A percentile compares a stretch with the other conserved stretches of the same genome.
These are phyloP conservation scores for Schizotus pectinicornis DNA, from an alignment of 2,888 invertebrate species.

Conservation along the genomic window DNA sequence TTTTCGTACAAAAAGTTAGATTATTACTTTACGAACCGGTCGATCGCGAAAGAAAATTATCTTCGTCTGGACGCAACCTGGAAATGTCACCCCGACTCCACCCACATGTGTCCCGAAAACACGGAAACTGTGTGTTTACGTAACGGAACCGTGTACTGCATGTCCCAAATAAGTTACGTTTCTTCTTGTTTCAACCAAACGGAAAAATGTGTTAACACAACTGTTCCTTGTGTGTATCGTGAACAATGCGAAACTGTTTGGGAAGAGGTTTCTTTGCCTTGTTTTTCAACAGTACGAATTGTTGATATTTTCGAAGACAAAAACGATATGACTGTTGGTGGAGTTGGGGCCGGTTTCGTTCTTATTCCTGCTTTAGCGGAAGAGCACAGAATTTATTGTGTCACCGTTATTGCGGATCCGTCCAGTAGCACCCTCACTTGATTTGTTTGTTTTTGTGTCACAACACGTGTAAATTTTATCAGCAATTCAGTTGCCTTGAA, in stretches of 20 bases:
- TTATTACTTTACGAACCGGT: conserved; percentile 25
- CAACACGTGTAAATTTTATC: too few relatives aligned
- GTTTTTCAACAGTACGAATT: conserved; percentile 22
- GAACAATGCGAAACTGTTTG: conserved; percentile 8
- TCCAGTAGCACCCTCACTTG: not conserved
- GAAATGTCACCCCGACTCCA: conserved; percentile 24
- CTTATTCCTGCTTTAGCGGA: conserved; percentile 16
- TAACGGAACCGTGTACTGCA: conserved; percentile 32
- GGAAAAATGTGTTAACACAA: conserved; percentile 21
- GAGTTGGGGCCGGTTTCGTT: conserved; percentile 30
- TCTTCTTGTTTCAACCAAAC: conserved; percentile 17
- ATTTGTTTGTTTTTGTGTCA: too few relatives aligned
- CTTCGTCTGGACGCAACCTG: conserved; percentile 1
- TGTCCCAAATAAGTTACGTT: conserved; percentile 18
- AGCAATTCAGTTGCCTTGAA: too few relatives aligned
- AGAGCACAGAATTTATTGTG: conserved; percentile 25
- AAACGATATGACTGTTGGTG: conserved; percentile 27
- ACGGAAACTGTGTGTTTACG: conserved; percentile 30
- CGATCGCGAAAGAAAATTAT: not conserved
- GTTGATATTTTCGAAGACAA: conserved; percentile 23
- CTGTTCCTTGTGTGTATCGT: conserved; percentile 24
- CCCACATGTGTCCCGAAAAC: conserved; percentile 31
- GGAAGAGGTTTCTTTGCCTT: conserved; percentile 25
- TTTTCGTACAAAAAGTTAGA: conserved; percentile 18
- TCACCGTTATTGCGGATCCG: conserved; percentile 27